Evolutionary conservation across 1,140 invertebrate genomes (phyloP), one percentile per base, ranked within the genome.

Genomic region (Brachystomella parvula): DNA sequence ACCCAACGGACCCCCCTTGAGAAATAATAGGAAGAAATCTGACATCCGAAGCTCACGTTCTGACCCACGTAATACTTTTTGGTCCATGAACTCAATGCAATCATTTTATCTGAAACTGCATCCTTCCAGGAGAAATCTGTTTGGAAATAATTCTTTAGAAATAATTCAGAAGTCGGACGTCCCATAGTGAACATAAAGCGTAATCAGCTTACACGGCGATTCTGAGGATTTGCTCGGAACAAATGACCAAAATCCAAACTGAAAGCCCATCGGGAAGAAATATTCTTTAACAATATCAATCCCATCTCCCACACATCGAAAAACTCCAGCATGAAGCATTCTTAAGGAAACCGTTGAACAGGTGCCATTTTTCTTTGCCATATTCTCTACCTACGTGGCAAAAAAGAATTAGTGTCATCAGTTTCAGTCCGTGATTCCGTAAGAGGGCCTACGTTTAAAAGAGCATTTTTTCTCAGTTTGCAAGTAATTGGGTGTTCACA

Each of bases 401-500:
- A 61, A 1, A 60, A 6, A 28, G 24, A 61, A 61, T n/a, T 9
- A 30, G 15, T 61, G 9, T 61, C n/a, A 61, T 6, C 19, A 39
- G 35, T n/a, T n/a, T n/a, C n/a, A n/a, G n/a, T n/a, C n/a, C n/a
- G 19, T 39, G 35, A 39, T 19, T 30, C 29, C 17, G 26, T 24
- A 30, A 30, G 12, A 30, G 30, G 9, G 12, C 29, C 21, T 30
- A 62, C 39, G 24, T 62, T n/a, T 39, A 39, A 3, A n/a, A 70
- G 39, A 21, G 57, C 39, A 47, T 70, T 57, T 47, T 65, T 64
- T 28, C 49, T 33, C 21, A 70, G 31, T 17, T 21, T 28, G 33
- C 69, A 70, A 28, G 59, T 64, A 1, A 47, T 67, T 28, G 68
- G 68, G 28, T 70, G 68, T 6, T 67, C 65, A 49, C 68, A 70